Evolutionary conservation across 2,113 vertebrate species (phyloP).

Genomic region (Cryptoleucopteryx plumbea): DNA sequence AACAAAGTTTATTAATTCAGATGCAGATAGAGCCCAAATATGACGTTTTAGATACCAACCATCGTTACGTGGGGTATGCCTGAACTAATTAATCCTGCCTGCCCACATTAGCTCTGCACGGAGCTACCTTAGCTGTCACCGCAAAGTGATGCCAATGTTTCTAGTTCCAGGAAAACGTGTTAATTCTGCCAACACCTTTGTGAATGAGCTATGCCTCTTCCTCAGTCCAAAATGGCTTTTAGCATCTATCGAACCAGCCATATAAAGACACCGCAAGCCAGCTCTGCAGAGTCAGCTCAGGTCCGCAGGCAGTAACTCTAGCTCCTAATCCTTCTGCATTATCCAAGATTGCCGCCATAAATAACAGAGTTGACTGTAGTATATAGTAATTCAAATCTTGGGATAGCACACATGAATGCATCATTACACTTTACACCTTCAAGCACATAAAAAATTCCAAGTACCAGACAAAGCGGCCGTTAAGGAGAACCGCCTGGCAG

Average conservation of each 20-base stretch:
- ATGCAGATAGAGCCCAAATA: background rate
- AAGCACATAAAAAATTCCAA: background rate
- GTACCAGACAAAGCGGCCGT: background rate
- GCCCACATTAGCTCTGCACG: background rate
- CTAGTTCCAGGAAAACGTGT: background rate
- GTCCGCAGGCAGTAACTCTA: background rate
- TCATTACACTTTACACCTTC: background rate
- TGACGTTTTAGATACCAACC: background rate
- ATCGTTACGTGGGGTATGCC: rapidly evolving
- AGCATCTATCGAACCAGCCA: background rate
- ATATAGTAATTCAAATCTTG: background rate
- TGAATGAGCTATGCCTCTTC: background rate
- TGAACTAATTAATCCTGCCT: background rate
- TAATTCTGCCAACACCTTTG: background rate
- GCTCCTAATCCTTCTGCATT: background rate
- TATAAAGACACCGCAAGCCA: background rate
- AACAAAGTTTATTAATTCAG: background rate
- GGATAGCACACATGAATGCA: background rate
- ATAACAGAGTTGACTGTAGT: background rate
- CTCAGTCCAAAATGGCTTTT: conserved; percentile 3
- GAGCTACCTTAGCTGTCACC: background rate
- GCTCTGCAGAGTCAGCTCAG: background rate
- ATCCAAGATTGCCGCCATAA: background rate
- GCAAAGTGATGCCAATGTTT: background rate
- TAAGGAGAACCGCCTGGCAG: background rate